Base-by-base conservation (phyloP, 2,888 invertebrate genomes). In the Germaria angustata region DNA sequence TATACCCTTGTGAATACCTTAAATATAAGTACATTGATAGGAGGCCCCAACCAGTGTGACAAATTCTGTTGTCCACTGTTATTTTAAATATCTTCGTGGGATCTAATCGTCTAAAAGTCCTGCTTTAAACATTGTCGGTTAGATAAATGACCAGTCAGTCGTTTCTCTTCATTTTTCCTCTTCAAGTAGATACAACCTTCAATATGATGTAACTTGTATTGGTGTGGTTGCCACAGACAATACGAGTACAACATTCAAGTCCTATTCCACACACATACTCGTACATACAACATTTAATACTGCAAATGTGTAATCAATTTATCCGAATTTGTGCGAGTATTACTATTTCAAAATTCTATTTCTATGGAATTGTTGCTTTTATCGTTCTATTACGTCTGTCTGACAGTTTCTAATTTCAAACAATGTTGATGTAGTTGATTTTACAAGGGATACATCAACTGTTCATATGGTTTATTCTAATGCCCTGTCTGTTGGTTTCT, bases 111-210 rank as follows among this genome's bases (percentile, higher is more conserved):
- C 68, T 68, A 68, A 72, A 68, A 44, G 39, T 61, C 44, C 53
- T 63, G 65, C 41, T 73, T 66, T 55, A 49, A 79, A 79, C 28
- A 71, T 76, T 79, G 65, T 55, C 71, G 79, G 78, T 79, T 59
- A 82, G 59, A 66, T 79, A 79, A 76, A 76, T 82, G 78, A 61
- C 78, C 78, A 77, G 66, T 81, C 63, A 63, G 59, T 71, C 59
- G 75, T 68, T 69, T 65, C 4, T 9, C 20, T 32, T 34, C 22
- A n/a, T 57, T 32, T 65, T 73, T 65, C 1, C 15, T 59, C 8
- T 24, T 20, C 5, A 44, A 46, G 13, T 49, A 22, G 22, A 22
- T 57, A 13, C 24, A 51, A 72, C 15, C n/a, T 41, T 51, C 22
- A 34, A 66, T 20, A 32, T 53, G 32, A 71, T 66, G 34, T 66